A percentile compares a stretch with the other conserved stretches of the same genome.
Conservation (phyloP, 2,888 invertebrate species). For the Lithosia quadra region DNA sequence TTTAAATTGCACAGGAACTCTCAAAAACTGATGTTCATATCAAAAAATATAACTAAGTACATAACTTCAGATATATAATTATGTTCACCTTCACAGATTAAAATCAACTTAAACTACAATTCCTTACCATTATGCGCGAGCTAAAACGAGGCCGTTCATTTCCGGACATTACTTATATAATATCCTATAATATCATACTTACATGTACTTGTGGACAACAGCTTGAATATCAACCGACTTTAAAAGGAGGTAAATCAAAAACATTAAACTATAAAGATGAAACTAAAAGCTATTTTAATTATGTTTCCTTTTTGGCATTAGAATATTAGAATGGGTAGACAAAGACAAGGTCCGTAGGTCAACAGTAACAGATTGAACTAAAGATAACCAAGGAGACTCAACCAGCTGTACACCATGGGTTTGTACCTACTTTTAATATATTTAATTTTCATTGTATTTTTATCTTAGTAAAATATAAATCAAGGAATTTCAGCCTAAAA, state of each 20-base stretch:
- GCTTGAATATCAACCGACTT: too few species aligned
- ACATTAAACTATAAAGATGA: neutral
- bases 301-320: neutral
- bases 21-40: too few species aligned
- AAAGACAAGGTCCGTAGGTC: neutral
- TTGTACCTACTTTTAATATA: too few species aligned
- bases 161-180: conserved; percentile 3
- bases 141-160: conserved; percentile 13
- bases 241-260: too few species aligned
- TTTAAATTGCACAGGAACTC: too few species aligned
- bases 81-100: conserved; percentile 14
- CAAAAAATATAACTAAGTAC: neutral
- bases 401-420: too few species aligned
- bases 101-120: neutral
- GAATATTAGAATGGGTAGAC: neutral
- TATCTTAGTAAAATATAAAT: too few species aligned
- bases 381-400: neutral
- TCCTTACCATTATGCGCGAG: conserved; percentile 5
- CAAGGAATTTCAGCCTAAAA: too few species aligned
- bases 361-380: neutral
- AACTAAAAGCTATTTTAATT: neutral
- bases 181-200: neutral
- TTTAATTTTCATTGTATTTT: too few species aligned
- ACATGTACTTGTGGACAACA: neutral
- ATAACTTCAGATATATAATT: neutral